Conservation (phyloP, 2,113 vertebrate species). For the Sclerurus mexicanus region DNA sequence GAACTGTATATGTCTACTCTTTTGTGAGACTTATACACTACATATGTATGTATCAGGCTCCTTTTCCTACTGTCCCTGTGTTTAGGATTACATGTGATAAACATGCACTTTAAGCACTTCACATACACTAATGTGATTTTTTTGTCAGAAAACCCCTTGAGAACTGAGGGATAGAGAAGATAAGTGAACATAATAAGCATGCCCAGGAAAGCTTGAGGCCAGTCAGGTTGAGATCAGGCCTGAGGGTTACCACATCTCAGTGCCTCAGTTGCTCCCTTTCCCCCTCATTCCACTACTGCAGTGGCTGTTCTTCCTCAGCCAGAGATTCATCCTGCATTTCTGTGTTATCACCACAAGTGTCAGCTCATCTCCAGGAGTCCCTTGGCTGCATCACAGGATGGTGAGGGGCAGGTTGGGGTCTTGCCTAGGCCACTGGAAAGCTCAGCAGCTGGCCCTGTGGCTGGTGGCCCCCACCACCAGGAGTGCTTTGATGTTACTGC, state of each 20-base stretch:
- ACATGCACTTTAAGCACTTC: not conserved
- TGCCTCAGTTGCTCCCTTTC: not conserved
- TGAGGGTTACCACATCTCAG: not conserved
- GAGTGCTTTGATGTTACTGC: accelerated
- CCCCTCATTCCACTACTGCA: not conserved
- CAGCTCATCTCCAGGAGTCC: not conserved
- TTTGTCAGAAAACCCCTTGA: not conserved
- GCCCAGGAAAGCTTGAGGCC: not conserved
- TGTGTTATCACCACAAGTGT: not conserved
- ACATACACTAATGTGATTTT: not conserved
- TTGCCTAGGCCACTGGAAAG: not conserved
- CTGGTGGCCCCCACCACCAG: not conserved
- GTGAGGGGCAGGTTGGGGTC: not conserved
- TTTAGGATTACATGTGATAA: not conserved
- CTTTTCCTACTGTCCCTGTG: not conserved
- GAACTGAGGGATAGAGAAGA: not conserved
- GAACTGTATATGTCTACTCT: not conserved
- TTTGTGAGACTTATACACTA: not conserved
- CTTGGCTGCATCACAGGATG: not conserved
- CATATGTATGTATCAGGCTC: not conserved
- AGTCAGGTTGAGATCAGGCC: not conserved
- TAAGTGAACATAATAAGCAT: not conserved
- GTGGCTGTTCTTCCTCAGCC: not conserved
- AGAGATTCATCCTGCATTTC: not conserved
- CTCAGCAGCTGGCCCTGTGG: accelerated